Conservation (phyloP, 2,113 vertebrate genomes). For the Hypocryptadius cinnamomeus region DNA sequence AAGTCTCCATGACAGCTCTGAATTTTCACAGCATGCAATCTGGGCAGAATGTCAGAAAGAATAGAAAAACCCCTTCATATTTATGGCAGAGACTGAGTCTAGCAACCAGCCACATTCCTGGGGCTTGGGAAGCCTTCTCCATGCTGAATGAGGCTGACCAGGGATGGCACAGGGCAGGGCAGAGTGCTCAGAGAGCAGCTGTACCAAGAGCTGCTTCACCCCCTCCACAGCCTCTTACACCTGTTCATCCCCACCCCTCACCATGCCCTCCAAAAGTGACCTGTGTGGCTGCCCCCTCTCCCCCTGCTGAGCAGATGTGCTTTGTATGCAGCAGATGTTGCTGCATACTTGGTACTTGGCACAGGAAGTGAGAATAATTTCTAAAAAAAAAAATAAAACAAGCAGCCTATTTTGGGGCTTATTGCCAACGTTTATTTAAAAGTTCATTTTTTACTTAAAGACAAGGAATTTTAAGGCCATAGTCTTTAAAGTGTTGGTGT, state of each 20-base stretch:
- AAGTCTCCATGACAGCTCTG: neutral
- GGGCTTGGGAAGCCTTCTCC: neutral
- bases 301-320: neutral
- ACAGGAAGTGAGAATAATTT: neutral
- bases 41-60: neutral
- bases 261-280: neutral
- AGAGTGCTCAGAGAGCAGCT: neutral
- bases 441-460: neutral
- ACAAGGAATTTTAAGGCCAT: neutral
- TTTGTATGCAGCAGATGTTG: neutral
- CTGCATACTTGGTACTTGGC: neutral
- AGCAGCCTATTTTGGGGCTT: neutral
- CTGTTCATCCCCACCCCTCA: neutral
- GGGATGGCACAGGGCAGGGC: neutral
- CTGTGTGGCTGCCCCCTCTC: neutral
- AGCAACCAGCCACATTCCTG: fast-evolving
- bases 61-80: neutral
- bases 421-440: neutral
- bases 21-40: neutral
- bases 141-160: neutral
- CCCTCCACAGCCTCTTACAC: neutral
- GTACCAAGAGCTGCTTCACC: neutral
- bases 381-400: neutral
- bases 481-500: neutral
- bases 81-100: neutral